Percentiles rank a stretch among this genome's conserved stretches.
These are phyloP conservation scores for Glomeris maerens DNA, from an alignment of 1,140 invertebrate genomes.

Conservation along the genomic window DNA sequence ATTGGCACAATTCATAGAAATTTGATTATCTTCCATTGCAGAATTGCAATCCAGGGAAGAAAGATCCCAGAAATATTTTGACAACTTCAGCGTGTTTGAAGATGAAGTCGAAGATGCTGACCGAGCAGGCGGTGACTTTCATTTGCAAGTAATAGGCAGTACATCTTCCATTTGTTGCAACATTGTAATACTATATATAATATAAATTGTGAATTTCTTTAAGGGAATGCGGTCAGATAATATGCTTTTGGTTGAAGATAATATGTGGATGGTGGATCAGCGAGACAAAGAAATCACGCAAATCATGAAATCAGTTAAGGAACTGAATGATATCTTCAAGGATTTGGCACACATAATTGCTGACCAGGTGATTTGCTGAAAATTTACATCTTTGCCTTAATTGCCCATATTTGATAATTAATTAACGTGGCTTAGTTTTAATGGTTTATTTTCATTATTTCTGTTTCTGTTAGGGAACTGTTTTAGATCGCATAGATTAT, in stretches of 20 bases:
- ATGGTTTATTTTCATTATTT: slow-evolving; percentile 12
- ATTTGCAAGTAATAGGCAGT: background rate
- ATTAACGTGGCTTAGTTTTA: background rate
- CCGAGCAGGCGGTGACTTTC: slow-evolving; percentile 16
- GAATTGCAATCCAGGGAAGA: slow-evolving; percentile 77
- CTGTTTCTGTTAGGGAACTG: slow-evolving; percentile 52
- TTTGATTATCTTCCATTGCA: slow-evolving; percentile 23
- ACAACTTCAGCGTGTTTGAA: slow-evolving; percentile 17
- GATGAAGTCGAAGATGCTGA: background rate
- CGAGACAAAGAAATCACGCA: slow-evolving; percentile 78
- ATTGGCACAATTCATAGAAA: no score
- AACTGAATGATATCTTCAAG: slow-evolving; percentile 88
- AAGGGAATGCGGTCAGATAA: slow-evolving; percentile 37
- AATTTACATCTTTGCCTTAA: background rate
- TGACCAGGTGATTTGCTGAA: slow-evolving; percentile 38
- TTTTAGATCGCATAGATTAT: slow-evolving; percentile 89
- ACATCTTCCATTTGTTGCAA: background rate
- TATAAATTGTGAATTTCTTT: slow-evolving; percentile 20
- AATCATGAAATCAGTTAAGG: slow-evolving; percentile 80
- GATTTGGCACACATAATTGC: slow-evolving; percentile 45
- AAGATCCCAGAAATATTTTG: slow-evolving; percentile 71
- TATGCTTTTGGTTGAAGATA: slow-evolving; percentile 67
- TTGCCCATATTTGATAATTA: background rate
- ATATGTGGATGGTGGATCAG: slow-evolving; percentile 54
- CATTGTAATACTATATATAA: slow-evolving; percentile 5